These are phyloP conservation scores for Pyrocoelia pectoralis DNA, from an alignment of 2,888 invertebrate species.

Conservation along the genomic window DNA sequence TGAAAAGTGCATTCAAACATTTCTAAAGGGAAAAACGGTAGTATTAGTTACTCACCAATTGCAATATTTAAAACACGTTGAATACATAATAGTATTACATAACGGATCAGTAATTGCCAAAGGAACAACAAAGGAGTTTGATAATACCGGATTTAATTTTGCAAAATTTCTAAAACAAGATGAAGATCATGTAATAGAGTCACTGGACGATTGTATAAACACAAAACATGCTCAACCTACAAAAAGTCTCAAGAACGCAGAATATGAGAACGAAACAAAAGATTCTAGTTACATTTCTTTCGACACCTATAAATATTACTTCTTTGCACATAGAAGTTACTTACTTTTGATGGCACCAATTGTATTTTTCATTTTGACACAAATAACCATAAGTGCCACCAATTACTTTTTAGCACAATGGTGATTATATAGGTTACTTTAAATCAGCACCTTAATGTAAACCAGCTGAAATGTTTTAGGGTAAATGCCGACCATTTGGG, in stretches of 20 bases:
- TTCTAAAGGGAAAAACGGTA: conserved; percentile 66
- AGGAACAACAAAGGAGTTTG: conserved; percentile 60
- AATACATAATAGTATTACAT: conserved; percentile 57
- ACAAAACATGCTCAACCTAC: background rate
- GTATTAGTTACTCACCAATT: conserved; percentile 77
- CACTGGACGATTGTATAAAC: conserved; percentile 46
- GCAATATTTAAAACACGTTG: conserved; percentile 62
- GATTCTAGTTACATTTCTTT: background rate
- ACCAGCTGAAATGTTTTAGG: background rate
- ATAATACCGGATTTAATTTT: conserved; percentile 63
- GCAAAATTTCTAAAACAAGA: conserved; percentile 58
- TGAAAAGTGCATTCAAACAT: conserved; percentile 73
- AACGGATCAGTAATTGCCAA: conserved; percentile 61
- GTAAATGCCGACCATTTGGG: background rate
- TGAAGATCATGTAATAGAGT: conserved; percentile 49
- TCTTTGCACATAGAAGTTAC: background rate
- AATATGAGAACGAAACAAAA: background rate
- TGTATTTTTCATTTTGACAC: background rate
- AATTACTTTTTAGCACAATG: background rate
- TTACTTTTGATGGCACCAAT: background rate
- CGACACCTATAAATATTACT: background rate
- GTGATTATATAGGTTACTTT: too few relatives aligned
- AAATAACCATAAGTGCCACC: background rate
- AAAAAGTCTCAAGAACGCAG: too few relatives aligned
- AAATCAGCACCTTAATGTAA: too few relatives aligned